Percentiles rank a stretch among this genome's conserved stretches.
These are phyloP conservation scores for Patiria miniata DNA, from an alignment of 35 echinoderm and acorn worm species.

Conservation along the genomic window DNA sequence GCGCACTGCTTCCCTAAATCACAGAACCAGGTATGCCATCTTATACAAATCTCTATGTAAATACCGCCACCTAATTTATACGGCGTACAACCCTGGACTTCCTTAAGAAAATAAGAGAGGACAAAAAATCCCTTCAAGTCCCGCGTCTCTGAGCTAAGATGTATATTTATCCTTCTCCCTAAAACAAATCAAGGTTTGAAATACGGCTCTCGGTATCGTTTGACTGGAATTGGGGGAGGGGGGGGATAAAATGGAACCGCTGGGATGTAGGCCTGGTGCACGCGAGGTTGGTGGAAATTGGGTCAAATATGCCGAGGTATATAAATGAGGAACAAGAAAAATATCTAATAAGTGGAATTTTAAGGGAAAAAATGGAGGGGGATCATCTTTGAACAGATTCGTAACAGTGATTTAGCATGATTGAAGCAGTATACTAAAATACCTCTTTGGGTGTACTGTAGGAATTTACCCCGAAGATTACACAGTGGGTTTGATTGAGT, in stretches of 20 bases:
- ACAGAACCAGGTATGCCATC: background rate
- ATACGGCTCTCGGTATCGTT: background rate
- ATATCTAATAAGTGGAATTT: background rate
- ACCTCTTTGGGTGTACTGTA: background rate
- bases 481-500: background rate
- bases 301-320: background rate
- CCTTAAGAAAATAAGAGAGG: background rate
- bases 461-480: background rate
- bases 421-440: background rate
- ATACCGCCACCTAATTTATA: slow-evolving; percentile 2
- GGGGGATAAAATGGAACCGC: background rate
- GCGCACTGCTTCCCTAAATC: background rate
- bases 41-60: background rate
- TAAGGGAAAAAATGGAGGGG: background rate
- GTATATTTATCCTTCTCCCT: background rate
- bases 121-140: background rate
- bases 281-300: background rate
- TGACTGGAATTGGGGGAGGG: background rate
- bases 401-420: background rate
- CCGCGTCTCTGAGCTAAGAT: background rate
- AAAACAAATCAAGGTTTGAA: background rate
- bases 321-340: background rate
- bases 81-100: background rate
- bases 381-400: background rate
- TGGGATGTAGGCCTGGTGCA: background rate